A percentile compares a stretch with the other conserved stretches of the same genome.
These are phyloP conservation scores for Pithys albifrons DNA, from an alignment of 2,113 vertebrate genomes.

Conservation along the genomic window DNA sequence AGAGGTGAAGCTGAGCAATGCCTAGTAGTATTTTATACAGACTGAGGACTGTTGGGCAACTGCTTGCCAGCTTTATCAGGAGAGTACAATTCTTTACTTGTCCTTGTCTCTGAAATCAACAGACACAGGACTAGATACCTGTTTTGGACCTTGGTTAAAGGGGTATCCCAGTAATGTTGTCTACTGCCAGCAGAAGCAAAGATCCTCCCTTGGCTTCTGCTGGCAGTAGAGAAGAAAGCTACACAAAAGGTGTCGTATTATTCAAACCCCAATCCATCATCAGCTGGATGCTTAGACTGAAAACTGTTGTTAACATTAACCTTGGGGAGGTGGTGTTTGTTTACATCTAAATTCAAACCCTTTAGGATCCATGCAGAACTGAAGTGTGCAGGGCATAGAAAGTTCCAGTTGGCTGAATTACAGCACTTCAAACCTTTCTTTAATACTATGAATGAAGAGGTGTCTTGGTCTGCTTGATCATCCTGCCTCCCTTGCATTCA, in stretches of 20 bases:
- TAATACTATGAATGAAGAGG: neutral
- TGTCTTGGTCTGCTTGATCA: neutral
- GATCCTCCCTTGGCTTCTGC: neutral
- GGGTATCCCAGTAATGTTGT: neutral
- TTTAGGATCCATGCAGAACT: neutral
- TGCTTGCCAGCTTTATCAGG: neutral
- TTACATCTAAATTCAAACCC: neutral
- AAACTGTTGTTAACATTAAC: neutral
- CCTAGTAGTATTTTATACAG: neutral
- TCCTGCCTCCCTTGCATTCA: neutral
- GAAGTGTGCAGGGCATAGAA: neutral
- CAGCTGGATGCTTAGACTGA: neutral
- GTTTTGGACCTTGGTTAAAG: neutral
- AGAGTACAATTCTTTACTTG: neutral
- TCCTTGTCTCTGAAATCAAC: neutral
- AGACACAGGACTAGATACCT: neutral
- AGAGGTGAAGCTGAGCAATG: neutral
- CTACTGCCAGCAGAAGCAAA: no score
- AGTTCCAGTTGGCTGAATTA: neutral
- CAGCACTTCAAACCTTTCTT: neutral
- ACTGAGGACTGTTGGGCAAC: neutral
- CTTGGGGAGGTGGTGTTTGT: rapidly evolving
- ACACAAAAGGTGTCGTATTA: neutral
- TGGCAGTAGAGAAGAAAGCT: neutral
- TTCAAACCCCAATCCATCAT: neutral